phyloP scores from a whole-genome alignment of 2,113 vertebrate genomes.

The Oncorhynchus keta region DNA sequence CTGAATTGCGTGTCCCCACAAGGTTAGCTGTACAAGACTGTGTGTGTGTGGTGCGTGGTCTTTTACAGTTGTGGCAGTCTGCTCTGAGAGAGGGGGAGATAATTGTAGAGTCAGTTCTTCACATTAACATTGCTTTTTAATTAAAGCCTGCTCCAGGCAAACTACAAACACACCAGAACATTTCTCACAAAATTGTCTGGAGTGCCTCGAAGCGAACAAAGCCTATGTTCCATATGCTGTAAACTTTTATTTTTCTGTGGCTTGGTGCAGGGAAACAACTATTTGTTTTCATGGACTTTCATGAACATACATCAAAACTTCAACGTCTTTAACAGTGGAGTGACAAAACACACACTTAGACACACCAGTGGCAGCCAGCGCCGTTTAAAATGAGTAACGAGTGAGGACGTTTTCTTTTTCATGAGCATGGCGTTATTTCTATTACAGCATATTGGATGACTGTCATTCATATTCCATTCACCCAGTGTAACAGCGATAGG shows the following conservation, averaged over 20 bases:
- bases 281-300: constrained; percentile 7
- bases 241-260: constrained; percentile 17
- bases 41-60: constrained; percentile 6
- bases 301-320: constrained; percentile 6
- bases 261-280: constrained; percentile 14
- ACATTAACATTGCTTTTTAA: constrained; percentile 39
- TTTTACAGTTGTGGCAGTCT: constrained; percentile 37
- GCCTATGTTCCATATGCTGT: constrained; percentile 18
- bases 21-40: background rate
- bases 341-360: background rate
- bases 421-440: no score
- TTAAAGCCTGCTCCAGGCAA: constrained; percentile 25
- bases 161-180: constrained; percentile 23
- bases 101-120: constrained; percentile 27
- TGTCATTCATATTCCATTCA: no score
- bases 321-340: background rate
- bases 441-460: no score
- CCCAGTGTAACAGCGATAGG: no score
- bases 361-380: background rate
- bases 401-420: background rate
- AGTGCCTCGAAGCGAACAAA: constrained; percentile 32
- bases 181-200: constrained; percentile 9
- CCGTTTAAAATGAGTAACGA: no score
- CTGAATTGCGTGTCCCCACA: no score
- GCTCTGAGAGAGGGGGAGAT: constrained; percentile 11